These are phyloP conservation scores for Cochlearius cochlearius DNA, from an alignment of 2,113 vertebrate species.

Conservation along the genomic window DNA sequence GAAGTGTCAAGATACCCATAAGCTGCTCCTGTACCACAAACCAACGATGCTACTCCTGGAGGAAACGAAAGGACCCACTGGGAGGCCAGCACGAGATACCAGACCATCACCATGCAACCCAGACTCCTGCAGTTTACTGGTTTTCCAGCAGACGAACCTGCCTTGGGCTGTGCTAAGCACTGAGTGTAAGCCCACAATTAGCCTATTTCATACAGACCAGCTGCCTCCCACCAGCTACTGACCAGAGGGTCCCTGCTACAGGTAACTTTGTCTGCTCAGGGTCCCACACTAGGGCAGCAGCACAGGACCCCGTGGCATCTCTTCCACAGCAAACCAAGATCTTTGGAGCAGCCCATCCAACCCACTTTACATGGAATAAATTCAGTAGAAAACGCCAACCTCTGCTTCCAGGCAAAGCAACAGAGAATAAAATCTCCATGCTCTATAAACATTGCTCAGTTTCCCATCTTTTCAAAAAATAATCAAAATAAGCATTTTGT, in stretches of 20 bases:
- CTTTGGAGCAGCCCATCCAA: background rate
- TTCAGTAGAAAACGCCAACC: background rate
- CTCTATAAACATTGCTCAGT: background rate
- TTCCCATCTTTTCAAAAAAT: background rate
- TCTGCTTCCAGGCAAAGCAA: background rate
- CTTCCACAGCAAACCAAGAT: background rate
- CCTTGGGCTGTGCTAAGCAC: background rate
- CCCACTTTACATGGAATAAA: background rate
- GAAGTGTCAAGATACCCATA: background rate
- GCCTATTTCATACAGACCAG: background rate
- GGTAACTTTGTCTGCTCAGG: background rate
- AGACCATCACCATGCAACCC: too few species aligned
- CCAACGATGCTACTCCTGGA: accelerated
- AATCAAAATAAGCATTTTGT: background rate
- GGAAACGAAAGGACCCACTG: background rate
- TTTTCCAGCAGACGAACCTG: background rate
- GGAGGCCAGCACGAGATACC: background rate
- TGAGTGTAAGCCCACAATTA: background rate
- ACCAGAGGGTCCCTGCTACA: background rate
- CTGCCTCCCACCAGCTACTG: background rate
- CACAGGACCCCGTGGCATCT: background rate
- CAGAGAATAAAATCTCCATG: background rate
- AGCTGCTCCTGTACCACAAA: background rate
- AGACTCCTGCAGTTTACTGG: background rate
- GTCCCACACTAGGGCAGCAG: background rate